A percentile compares a stretch with the other conserved stretches of the same genome.
phyloP scores from a whole-genome alignment of 2,797 vertebrate species.

The Nothura maculosa region DNA sequence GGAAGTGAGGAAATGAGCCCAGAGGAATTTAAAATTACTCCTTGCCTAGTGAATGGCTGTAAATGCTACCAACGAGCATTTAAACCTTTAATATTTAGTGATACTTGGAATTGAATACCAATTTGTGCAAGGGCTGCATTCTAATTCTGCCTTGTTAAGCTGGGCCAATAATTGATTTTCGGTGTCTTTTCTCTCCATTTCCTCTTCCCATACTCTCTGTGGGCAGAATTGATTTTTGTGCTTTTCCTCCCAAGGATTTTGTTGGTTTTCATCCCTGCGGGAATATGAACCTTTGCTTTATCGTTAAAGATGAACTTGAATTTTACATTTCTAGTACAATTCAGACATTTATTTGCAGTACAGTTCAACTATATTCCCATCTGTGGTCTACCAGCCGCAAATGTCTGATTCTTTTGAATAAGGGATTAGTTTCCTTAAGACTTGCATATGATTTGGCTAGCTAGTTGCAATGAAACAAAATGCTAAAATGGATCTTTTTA shows the following conservation, averaged over 20 bases:
- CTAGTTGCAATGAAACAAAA: not conserved
- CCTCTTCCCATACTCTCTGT: not conserved
- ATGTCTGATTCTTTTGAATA: not conserved
- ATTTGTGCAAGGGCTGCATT: not conserved
- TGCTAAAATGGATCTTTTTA: not conserved
- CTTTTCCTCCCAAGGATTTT: not conserved
- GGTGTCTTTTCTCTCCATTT: not conserved
- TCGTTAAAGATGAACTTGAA: not conserved
- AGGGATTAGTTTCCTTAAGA: not conserved
- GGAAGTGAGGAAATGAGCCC: not conserved
- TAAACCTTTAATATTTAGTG: accelerated
- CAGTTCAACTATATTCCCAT: not conserved
- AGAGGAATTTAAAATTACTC: not conserved
- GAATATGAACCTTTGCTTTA: not conserved
- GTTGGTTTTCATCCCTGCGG: not conserved
- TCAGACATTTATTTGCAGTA: not conserved
- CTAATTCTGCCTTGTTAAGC: not conserved
- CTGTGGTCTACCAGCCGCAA: not conserved
- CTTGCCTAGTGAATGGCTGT: not conserved
- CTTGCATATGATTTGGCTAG: not conserved
- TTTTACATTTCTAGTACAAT: not conserved
- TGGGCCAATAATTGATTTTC: not conserved
- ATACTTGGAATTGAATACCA: not conserved
- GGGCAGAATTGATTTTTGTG: not conserved
- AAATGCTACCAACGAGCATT: not conserved